A percentile compares a stretch with the other conserved stretches of the same genome.
phyloP scores from a whole-genome alignment of 2,113 vertebrate species.

The Empidonax alnorum region DNA sequence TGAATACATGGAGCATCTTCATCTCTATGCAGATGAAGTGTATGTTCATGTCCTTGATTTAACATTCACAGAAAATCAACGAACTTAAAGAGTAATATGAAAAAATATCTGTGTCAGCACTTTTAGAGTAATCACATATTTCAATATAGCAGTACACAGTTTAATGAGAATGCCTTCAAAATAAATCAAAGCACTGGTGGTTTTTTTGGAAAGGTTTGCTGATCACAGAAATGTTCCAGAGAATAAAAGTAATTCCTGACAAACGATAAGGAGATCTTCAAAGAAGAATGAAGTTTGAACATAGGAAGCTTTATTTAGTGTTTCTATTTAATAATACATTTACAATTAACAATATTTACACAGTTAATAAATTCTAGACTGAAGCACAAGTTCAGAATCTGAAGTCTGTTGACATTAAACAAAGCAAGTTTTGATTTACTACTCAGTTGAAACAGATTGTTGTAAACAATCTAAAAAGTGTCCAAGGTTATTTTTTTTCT shows the following conservation, averaged over 20 bases:
- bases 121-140: conserved; percentile 65
- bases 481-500: conserved; percentile 64
- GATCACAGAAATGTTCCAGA: conserved; percentile 24
- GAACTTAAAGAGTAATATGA: conserved; percentile 61
- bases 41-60: conserved; percentile 64
- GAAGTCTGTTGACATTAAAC: conserved; percentile 41
- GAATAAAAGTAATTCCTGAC: conserved; percentile 41
- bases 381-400: conserved; percentile 19
- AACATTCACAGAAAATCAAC: conserved; percentile 71
- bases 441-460: conserved; percentile 36
- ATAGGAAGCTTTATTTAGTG: neutral
- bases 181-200: conserved; percentile 51
- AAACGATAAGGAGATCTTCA: conserved; percentile 22
- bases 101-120: conserved; percentile 68
- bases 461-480: conserved; percentile 65
- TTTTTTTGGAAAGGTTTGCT: neutral
- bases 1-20: conserved; percentile 25
- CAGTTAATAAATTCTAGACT: conserved; percentile 53
- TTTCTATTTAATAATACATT: conserved; percentile 63
- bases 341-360: conserved; percentile 55
- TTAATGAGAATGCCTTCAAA: conserved; percentile 71
- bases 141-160: conserved; percentile 43
- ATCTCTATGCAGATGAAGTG: conserved; percentile 62
- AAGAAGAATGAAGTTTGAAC: conserved; percentile 22
- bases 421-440: conserved; percentile 51